Percentiles rank a stretch among this genome's conserved stretches.
phyloP scores from a whole-genome alignment of 2,113 vertebrate species.

The Apodemus sylvaticus region DNA sequence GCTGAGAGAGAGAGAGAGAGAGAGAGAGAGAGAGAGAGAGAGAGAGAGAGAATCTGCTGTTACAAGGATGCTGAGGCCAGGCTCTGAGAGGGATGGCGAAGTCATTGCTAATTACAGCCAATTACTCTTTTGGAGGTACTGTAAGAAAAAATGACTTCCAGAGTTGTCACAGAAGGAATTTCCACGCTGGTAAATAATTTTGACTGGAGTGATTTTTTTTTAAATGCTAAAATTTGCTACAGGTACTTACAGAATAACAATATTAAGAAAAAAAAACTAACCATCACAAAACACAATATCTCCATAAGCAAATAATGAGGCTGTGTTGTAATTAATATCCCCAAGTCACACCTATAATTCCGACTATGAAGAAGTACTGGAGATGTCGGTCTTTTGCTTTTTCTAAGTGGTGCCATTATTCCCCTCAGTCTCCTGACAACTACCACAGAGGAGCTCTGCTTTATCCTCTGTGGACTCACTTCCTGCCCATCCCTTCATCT shows the following conservation, averaged over 20 bases:
- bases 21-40: conserved; percentile 51
- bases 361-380: conserved; percentile 61
- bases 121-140: conserved; percentile 38
- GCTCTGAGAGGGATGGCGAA: conserved; percentile 67
- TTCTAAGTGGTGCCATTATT: conserved; percentile 20
- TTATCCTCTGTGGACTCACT: conserved; percentile 59
- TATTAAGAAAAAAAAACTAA: neutral
- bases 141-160: conserved; percentile 67
- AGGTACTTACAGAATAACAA: conserved; percentile 67
- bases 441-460: neutral
- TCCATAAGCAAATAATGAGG: conserved; percentile 72
- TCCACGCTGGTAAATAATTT: conserved; percentile 82
- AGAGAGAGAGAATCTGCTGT: conserved; percentile 41
- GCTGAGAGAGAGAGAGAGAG: conserved; percentile 46
- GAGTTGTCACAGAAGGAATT: conserved; percentile 69
- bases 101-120: conserved; percentile 33
- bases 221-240: conserved; percentile 79
- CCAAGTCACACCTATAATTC: conserved; percentile 78
- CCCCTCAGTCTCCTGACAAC: neutral
- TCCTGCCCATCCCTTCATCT: conserved; percentile 42
- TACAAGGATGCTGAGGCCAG: conserved; percentile 38
- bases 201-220: conserved; percentile 80
- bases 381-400: neutral
- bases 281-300: neutral
- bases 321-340: conserved; percentile 80